These are phyloP conservation scores for Acronicta leporina DNA, from an alignment of 2,888 invertebrate species.

Conservation along the genomic window DNA sequence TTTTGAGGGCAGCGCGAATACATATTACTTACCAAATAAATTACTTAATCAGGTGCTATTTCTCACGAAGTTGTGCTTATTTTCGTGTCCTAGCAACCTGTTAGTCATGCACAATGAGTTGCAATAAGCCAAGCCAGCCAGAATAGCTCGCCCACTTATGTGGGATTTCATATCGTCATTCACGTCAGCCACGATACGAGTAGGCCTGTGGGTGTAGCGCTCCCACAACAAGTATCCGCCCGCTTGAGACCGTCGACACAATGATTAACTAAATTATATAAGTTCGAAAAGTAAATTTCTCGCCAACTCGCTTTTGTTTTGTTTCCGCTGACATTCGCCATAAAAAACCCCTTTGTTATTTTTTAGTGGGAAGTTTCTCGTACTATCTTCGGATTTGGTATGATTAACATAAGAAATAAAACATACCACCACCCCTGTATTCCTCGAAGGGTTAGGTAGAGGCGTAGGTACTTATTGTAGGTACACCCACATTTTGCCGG, in stretches of 20 bases:
- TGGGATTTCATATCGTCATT: background rate
- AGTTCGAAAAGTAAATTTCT: background rate
- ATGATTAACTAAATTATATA: background rate
- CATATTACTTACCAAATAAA: too few relatives aligned
- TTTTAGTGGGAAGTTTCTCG: too few relatives aligned
- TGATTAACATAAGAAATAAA: too few relatives aligned
- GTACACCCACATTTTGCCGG: too few relatives aligned
- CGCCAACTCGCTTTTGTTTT: too few relatives aligned
- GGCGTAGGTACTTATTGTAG: too few relatives aligned
- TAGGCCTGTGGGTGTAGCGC: background rate
- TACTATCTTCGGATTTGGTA: too few relatives aligned
- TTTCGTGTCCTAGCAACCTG: constrained; percentile 7
- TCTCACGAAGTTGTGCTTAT: background rate
- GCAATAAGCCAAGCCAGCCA: background rate
- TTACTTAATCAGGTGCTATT: background rate
- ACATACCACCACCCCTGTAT: too few relatives aligned
- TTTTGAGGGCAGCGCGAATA: background rate
- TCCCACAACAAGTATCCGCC: background rate
- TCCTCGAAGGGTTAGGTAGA: too few relatives aligned
- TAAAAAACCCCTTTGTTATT: too few relatives aligned
- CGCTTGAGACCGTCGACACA: background rate
- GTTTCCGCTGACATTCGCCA: too few relatives aligned
- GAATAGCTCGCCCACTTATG: background rate
- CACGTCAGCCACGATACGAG: background rate
- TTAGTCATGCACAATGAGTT: background rate